These are phyloP conservation scores for Ganaspis brasiliensis DNA, from an alignment of 2,888 invertebrate species.

Conservation along the genomic window DNA sequence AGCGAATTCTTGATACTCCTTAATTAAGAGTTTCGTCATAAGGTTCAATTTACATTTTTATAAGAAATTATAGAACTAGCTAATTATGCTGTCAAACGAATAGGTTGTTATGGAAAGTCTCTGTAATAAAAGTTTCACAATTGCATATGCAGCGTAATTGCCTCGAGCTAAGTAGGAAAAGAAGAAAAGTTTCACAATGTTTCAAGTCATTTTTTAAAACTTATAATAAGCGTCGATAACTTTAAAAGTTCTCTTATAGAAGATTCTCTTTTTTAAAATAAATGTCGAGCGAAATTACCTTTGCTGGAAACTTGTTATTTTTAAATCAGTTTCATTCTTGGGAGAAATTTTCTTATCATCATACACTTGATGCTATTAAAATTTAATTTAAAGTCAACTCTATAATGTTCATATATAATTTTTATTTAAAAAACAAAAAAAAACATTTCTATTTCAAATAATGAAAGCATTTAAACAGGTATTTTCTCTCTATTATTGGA, in stretches of 20 bases:
- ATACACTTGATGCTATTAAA: not conserved
- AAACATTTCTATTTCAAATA: not conserved
- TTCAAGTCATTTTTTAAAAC: slow-evolving; percentile 40
- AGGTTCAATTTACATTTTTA: slow-evolving; percentile 37
- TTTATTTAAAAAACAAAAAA: too few species aligned
- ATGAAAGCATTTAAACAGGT: not conserved
- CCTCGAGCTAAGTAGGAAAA: slow-evolving; percentile 39
- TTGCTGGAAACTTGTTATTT: slow-evolving; percentile 33
- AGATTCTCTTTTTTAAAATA: slow-evolving; percentile 24
- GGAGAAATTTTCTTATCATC: slow-evolving; percentile 12
- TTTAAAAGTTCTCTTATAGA: slow-evolving; percentile 29
- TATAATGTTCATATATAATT: not conserved
- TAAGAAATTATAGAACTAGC: slow-evolving; percentile 30
- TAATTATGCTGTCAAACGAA: slow-evolving; percentile 43
- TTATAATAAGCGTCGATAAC: slow-evolving; percentile 44
- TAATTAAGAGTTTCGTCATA: slow-evolving; percentile 26
- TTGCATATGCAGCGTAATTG: slow-evolving; percentile 42
- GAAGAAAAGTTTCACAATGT: slow-evolving; percentile 43
- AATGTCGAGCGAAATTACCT: slow-evolving; percentile 28
- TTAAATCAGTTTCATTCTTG: slow-evolving; percentile 30
- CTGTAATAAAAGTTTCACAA: slow-evolving; percentile 41
- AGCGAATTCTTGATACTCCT: slow-evolving; percentile 16
- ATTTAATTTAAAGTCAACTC: slow-evolving; percentile 8
- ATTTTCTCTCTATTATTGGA: not conserved
- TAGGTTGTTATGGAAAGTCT: slow-evolving; percentile 32